Percentiles rank a stretch among this genome's conserved stretches.
These are phyloP conservation scores for Lasioglossum marginatum DNA, from an alignment of 2,888 invertebrate species.

Conservation along the genomic window DNA sequence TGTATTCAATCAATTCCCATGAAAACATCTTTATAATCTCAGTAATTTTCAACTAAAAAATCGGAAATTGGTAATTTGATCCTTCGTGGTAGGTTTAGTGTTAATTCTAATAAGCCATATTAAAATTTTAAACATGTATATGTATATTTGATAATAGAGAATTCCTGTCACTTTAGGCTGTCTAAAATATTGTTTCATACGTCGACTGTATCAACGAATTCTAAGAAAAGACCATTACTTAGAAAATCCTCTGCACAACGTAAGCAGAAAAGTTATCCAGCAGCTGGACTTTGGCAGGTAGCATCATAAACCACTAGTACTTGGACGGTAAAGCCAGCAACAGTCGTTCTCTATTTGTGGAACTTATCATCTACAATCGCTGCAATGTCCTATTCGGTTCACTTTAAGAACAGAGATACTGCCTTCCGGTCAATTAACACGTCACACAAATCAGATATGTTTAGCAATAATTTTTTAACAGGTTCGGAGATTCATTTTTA, in stretches of 20 bases:
- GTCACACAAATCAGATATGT: not conserved
- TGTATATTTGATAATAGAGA: not conserved
- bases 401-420: not conserved
- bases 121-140: no score
- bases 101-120: not conserved
- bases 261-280: slow-evolving; percentile 13
- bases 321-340: slow-evolving; percentile 5
- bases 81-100: no score
- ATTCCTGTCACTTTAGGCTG: not conserved
- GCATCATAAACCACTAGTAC: slow-evolving; percentile 5
- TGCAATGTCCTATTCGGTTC: not conserved
- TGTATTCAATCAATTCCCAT: no score
- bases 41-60: no score
- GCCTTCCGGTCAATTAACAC: not conserved
- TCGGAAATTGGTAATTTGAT: no score
- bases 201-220: not conserved
- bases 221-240: not conserved
- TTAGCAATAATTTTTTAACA: not conserved
- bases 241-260: not conserved
- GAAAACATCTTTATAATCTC: no score
- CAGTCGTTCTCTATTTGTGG: slow-evolving; percentile 1
- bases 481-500: no score
- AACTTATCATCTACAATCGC: slow-evolving; percentile 6
- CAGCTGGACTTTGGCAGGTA: slow-evolving; percentile 9
- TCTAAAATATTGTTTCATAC: not conserved